Percentiles rank a stretch among this genome's conserved stretches.
Conservation (phyloP, 2,888 invertebrate species). For the Acanthosepion esculentum region DNA sequence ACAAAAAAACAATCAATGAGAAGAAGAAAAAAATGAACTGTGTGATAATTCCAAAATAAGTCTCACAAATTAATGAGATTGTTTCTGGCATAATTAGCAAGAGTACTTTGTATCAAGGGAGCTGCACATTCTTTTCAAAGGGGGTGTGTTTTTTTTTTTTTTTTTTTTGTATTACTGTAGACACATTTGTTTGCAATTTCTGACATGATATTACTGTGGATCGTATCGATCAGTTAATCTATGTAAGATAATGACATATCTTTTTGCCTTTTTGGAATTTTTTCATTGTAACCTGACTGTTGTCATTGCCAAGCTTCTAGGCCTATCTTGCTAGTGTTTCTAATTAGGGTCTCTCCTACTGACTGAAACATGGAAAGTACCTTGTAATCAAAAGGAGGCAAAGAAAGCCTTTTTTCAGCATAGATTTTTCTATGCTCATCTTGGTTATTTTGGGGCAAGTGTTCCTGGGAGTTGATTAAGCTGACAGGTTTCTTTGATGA, state of each 20-base stretch:
- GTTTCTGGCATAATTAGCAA: background rate
- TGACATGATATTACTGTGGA: background rate
- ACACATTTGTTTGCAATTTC: background rate
- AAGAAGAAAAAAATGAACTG: too few species aligned
- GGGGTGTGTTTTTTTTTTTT: background rate
- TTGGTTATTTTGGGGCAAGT: background rate
- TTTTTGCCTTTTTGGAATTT: background rate
- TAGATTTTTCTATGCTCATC: background rate
- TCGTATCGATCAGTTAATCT: background rate
- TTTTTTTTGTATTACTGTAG: background rate
- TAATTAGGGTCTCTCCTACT: background rate
- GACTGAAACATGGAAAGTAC: conserved; percentile 20
- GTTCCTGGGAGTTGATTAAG: background rate
- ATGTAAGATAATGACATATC: background rate
- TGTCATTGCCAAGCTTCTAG: background rate
- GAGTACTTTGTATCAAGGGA: background rate
- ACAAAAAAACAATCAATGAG: too few species aligned
- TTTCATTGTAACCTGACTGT: background rate
- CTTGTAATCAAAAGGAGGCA: conserved; percentile 9
- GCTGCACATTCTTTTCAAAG: conserved; percentile 9
- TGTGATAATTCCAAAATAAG: background rate
- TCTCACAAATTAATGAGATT: background rate
- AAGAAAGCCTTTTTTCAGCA: background rate
- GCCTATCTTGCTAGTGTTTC: background rate
- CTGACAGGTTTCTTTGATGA: conserved; percentile 33